Conservation (phyloP, 2,113 vertebrate genomes). For the Anolis carolinensis region DNA sequence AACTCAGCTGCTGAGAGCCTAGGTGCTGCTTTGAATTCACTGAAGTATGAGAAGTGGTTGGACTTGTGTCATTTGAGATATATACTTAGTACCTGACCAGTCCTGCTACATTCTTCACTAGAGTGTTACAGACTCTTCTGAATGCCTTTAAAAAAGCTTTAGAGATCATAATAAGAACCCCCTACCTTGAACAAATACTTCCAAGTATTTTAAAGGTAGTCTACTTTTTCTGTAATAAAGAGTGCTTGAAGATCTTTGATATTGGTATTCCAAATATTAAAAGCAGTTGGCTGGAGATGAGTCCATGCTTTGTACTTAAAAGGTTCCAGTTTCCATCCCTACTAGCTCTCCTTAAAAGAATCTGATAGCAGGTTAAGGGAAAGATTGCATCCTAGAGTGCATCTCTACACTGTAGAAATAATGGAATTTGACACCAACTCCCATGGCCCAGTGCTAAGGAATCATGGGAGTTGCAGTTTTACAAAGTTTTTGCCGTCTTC, state of each 20-base stretch:
- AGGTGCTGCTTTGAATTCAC: conserved; percentile 19
- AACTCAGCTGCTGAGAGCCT: background rate
- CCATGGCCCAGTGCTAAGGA: no score
- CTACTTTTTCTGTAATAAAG: background rate
- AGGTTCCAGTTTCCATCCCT: background rate
- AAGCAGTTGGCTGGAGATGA: background rate
- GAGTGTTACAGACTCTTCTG: fast-evolving
- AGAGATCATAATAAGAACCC: background rate
- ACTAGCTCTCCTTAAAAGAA: background rate
- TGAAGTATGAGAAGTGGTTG: conserved; percentile 16
- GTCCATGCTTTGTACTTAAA: background rate
- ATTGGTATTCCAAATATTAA: background rate
- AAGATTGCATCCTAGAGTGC: background rate
- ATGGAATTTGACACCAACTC: no score
- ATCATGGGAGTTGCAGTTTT: no score
- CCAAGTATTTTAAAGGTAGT: background rate
- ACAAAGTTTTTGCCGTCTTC: no score
- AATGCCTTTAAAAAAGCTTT: background rate
- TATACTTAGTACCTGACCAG: background rate
- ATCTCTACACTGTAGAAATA: background rate
- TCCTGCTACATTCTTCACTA: background rate
- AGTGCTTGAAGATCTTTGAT: background rate
- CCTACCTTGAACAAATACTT: background rate
- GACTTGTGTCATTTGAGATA: background rate
- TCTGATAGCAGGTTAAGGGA: background rate